Conservation (phyloP, 1,140 invertebrate genomes). For the Drosophila orena region DNA sequence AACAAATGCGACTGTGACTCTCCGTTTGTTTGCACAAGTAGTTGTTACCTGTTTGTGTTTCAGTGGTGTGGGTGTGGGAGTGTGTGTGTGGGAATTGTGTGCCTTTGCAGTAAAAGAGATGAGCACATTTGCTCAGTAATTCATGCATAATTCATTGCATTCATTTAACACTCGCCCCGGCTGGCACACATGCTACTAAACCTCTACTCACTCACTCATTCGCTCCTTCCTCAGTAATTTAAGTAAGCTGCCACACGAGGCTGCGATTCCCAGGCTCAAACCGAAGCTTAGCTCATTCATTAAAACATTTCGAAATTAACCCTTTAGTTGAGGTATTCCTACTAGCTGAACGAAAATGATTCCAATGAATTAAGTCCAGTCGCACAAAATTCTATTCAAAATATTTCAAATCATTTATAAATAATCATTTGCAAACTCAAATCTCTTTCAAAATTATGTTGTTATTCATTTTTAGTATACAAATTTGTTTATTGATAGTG, state of each 20-base stretch:
- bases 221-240: conserved; percentile 31
- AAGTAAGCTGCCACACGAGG: conserved; percentile 60
- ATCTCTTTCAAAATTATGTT: too few relatives aligned
- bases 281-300: conserved; percentile 59
- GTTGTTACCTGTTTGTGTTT: conserved; percentile 59
- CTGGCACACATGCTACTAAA: conserved; percentile 23
- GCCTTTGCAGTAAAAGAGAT: conserved; percentile 46
- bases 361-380: too few relatives aligned
- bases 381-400: too few relatives aligned
- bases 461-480: too few relatives aligned
- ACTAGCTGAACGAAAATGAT: background rate
- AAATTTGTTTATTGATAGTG: too few relatives aligned
- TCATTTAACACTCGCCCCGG: conserved; percentile 71
- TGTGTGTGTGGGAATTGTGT: conserved; percentile 25
- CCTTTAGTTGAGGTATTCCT: conserved; percentile 10
- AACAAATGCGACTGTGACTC: conserved; percentile 39
- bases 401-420: too few relatives aligned
- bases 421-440: too few relatives aligned
- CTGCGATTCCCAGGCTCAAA: conserved; percentile 37
- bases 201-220: conserved; percentile 31
- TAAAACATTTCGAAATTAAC: conserved; percentile 55
- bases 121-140: conserved; percentile 73
- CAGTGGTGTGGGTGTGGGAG: conserved; percentile 28
- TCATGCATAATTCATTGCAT: conserved; percentile 81
- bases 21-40: conserved; percentile 47